Evolutionary conservation across 1,140 invertebrate genomes (phyloP).

Genomic region (Drosophila saltans): DNA sequence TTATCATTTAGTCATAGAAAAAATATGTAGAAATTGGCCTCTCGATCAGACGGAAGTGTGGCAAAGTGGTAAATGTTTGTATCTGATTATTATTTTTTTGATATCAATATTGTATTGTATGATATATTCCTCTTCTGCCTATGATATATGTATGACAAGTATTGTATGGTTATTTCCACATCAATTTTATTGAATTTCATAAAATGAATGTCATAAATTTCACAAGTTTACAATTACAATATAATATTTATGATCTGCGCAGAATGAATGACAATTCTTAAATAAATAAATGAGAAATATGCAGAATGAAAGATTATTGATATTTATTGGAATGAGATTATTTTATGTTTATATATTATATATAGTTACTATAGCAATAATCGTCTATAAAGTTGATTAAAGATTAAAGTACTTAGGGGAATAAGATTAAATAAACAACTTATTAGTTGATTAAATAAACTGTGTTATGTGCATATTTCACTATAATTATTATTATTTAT

Average conservation of each 20-base stretch:
- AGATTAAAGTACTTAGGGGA: too few species aligned
- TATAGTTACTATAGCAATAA: neutral
- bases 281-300: neutral
- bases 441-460: too few species aligned
- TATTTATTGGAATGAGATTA: neutral
- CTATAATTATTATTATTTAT: too few species aligned
- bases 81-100: neutral
- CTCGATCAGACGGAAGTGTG: conserved; percentile 16
- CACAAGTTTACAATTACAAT: neutral
- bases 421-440: too few species aligned
- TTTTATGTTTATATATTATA: neutral
- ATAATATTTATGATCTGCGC: neutral
- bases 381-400: too few species aligned
- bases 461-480: too few species aligned
- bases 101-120: neutral
- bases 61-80: conserved; percentile 29
- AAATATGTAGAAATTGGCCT: neutral
- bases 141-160: neutral
- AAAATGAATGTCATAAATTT: neutral
- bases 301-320: neutral
- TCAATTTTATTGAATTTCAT: conserved; percentile 1
- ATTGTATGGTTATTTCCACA: neutral
- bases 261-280: neutral
- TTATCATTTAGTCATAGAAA: conserved; percentile 62
- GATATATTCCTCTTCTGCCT: neutral